Percentiles rank a stretch among this genome's conserved stretches.
phyloP scores from a whole-genome alignment of 2,797 vertebrate species.

The Cheirogaleus major region DNA sequence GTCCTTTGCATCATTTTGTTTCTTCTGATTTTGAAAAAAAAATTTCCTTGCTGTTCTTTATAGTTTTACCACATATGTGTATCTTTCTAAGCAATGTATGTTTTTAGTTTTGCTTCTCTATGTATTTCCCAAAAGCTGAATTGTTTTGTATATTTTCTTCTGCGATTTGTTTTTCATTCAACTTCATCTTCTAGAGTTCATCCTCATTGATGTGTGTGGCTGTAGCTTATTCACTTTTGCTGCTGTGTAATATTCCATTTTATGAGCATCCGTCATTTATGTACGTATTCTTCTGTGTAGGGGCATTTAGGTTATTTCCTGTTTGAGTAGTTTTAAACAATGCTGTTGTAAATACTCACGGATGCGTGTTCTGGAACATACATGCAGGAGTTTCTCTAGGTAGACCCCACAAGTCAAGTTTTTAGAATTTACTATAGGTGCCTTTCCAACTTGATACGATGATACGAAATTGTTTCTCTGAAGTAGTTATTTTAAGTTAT shows the following conservation, averaged over 20 bases:
- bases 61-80: not conserved
- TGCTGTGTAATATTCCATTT: not conserved
- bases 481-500: not conserved
- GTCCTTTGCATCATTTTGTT: not conserved
- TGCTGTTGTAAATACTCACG: not conserved
- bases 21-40: not conserved
- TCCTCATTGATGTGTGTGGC: accelerated
- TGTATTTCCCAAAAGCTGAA: not conserved
- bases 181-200: not conserved
- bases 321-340: not conserved
- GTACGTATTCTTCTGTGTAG: not conserved
- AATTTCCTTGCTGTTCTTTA: not conserved
- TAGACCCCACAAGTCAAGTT: not conserved
- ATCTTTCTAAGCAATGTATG: not conserved
- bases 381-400: not conserved
- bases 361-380: not conserved
- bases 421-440: not conserved
- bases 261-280: not conserved
- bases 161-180: not conserved
- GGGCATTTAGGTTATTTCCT: not conserved
- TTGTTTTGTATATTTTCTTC: not conserved
- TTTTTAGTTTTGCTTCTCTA: not conserved
- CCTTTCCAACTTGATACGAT: not conserved
- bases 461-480: not conserved
- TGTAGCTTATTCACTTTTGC: not conserved